Conservation (phyloP, 2,113 vertebrate genomes). For the Brachirus orientalis region DNA sequence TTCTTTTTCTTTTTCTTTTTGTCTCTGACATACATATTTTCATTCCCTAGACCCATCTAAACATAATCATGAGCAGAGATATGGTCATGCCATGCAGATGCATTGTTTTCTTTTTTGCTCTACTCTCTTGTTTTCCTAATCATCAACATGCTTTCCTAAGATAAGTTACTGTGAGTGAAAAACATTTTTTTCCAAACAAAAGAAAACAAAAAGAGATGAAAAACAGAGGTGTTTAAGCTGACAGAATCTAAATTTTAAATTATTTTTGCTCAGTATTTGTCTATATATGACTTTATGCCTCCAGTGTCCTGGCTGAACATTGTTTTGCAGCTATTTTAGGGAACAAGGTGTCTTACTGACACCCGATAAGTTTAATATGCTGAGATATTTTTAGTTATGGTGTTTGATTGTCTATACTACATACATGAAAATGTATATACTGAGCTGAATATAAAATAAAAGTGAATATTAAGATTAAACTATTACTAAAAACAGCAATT, state of each 20-base stretch:
- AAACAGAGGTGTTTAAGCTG: neutral
- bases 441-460: too few relatives aligned
- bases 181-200: too few relatives aligned
- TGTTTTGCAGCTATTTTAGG: neutral
- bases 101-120: neutral
- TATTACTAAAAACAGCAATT: neutral
- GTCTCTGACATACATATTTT: neutral
- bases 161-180: neutral
- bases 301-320: constrained; percentile 3
- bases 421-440: too few relatives aligned
- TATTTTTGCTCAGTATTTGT: constrained; percentile 13
- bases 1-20: too few relatives aligned
- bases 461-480: neutral
- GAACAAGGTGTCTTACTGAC: neutral
- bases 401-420: too few relatives aligned
- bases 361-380: too few relatives aligned
- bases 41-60: too few relatives aligned
- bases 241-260: constrained; percentile 3
- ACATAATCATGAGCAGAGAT: too few relatives aligned
- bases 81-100: too few relatives aligned
- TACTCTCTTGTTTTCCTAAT: neutral
- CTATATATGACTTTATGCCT: constrained; percentile 1
- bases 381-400: too few relatives aligned
- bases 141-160: neutral
- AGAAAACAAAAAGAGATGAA: neutral